Percentiles rank a stretch among this genome's conserved stretches.
Evolutionary conservation across 1,140 invertebrate species (phyloP).

Genomic region (Drosophila pectinifera): DNA sequence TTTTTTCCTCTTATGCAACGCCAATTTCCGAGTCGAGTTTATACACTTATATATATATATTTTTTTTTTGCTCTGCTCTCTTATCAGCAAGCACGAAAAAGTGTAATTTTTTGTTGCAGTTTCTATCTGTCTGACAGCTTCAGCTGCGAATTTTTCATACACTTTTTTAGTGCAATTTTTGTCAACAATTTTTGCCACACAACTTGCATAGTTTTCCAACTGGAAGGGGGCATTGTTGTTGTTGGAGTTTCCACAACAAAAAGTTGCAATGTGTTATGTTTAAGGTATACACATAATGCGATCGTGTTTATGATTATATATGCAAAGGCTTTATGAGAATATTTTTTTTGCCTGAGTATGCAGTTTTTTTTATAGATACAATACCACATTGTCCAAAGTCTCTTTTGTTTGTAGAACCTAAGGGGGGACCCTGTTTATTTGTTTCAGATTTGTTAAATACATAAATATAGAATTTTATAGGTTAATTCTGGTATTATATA

Average conservation of each 20-base stretch:
- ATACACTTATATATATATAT: constrained; percentile 14
- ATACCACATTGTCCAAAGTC: not conserved
- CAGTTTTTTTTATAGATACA: constrained; percentile 32
- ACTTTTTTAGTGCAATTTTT: constrained; percentile 18
- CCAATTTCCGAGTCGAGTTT: constrained; percentile 33
- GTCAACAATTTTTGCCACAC: constrained; percentile 8
- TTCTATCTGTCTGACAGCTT: constrained; percentile 10
- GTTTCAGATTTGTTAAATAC: not conserved
- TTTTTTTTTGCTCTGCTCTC: constrained; percentile 5
- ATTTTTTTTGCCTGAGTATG: constrained; percentile 54
- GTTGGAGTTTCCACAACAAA: constrained; percentile 11
- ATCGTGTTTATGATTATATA: constrained; percentile 26
- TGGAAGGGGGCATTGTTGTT: not conserved
- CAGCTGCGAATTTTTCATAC: constrained; percentile 27
- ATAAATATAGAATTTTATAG: not conserved
- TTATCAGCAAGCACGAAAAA: constrained; percentile 39
- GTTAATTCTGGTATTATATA: too few species aligned
- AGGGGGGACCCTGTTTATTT: not conserved
- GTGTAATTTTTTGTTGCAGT: constrained; percentile 7
- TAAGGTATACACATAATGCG: constrained; percentile 22
- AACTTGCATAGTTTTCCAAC: constrained; percentile 18
- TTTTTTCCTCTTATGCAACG: constrained; percentile 43
- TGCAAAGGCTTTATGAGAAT: constrained; percentile 34
- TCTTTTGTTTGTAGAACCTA: constrained; percentile 6
- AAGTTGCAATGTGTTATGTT: constrained; percentile 20